Evolutionary conservation across 1,140 invertebrate species (phyloP).

Genomic region (Solen grandis): DNA sequence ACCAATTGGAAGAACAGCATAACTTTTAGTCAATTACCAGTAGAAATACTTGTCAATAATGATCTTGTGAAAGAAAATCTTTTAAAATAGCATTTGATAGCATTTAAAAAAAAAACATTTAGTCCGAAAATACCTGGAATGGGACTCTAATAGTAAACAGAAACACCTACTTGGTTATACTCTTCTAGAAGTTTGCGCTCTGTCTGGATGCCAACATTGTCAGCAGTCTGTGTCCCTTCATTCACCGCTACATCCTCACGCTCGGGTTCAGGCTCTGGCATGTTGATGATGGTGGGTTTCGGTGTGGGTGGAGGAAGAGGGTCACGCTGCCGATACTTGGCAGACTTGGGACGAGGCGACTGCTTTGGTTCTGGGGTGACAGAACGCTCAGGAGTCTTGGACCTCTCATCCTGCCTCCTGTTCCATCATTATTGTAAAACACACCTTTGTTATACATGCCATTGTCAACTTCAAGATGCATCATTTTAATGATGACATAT

Average conservation of each 20-base stretch:
- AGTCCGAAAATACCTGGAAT: no score
- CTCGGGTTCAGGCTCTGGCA: conserved; percentile 46
- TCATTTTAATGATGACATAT: neutral
- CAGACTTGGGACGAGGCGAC: conserved; percentile 55
- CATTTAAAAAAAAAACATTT: no score
- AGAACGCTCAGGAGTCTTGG: conserved; percentile 5
- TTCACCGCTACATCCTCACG: conserved; percentile 59
- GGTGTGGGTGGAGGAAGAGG: conserved; percentile 15
- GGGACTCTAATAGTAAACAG: no score
- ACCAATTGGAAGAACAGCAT: no score
- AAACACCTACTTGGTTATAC: conserved; percentile 74
- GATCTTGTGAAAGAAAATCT: no score
- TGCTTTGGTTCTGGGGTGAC: conserved; percentile 32
- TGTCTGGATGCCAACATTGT: conserved; percentile 70
- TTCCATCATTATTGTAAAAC: neutral
- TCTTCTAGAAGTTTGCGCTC: conserved; percentile 65
- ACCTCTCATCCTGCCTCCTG: conserved; percentile 5
- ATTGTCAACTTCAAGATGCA: neutral
- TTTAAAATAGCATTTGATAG: no score
- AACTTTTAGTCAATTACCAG: no score
- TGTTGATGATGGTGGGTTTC: conserved; percentile 62
- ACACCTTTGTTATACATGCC: neutral
- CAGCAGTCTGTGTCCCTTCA: conserved; percentile 59
- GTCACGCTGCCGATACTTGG: conserved; percentile 60
- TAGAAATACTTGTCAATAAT: no score